A percentile compares a stretch with the other conserved stretches of the same genome.
Evolutionary conservation across 2,797 vertebrate species (phyloP).

Genomic region (Gadopsis marmoratus): DNA sequence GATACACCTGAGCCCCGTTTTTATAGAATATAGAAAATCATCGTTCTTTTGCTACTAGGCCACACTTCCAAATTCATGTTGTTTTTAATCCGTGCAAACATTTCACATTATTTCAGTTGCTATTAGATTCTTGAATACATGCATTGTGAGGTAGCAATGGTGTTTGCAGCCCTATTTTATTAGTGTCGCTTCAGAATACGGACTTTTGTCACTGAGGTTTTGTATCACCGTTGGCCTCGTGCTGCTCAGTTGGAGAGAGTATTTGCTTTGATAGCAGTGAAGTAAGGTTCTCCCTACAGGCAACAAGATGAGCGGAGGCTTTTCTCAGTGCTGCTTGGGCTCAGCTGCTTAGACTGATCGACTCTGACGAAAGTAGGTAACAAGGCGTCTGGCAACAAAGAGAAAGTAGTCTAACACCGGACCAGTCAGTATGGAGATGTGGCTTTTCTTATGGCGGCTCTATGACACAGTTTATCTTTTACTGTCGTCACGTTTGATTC

Average conservation of each 20-base stretch:
- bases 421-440: slow-evolving; percentile 26
- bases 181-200: background rate
- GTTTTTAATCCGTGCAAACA: background rate
- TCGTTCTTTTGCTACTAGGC: background rate
- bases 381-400: slow-evolving; percentile 52
- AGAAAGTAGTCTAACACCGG: slow-evolving; percentile 74
- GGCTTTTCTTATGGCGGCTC: slow-evolving; percentile 18
- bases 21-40: background rate
- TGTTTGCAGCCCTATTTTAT: background rate
- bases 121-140: background rate
- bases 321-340: slow-evolving; percentile 57
- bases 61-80: background rate
- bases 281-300: slow-evolving; percentile 13
- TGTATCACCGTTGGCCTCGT: background rate
- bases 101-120: background rate
- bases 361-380: slow-evolving; percentile 70
- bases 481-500: slow-evolving; percentile 11
- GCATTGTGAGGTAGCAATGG: background rate
- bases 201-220: background rate
- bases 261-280: slow-evolving; percentile 21
- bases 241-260: background rate
- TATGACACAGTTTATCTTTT: slow-evolving; percentile 19
- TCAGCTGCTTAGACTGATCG: slow-evolving; percentile 74
- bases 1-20: background rate
- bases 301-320: slow-evolving; percentile 58